Evolutionary conservation across 2,888 invertebrate genomes (phyloP), one percentile per base, ranked within the genome.

Genomic region (Oxycera nigricornis): DNA sequence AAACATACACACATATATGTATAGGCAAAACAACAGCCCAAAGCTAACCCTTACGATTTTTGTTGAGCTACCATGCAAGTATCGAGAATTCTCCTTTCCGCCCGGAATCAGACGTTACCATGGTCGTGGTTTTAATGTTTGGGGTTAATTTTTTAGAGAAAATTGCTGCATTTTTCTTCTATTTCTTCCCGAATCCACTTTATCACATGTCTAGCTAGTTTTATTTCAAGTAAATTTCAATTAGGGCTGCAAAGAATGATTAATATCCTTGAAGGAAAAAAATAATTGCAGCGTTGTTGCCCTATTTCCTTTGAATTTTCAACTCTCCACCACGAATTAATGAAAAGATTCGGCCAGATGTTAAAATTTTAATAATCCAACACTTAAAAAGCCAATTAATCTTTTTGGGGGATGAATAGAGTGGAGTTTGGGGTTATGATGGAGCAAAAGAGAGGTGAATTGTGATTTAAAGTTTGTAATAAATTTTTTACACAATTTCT

Each of bases 281-380:
- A 6, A 24, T 55, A 24, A 11, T 24, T n/a, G 31, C 24, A n/a
- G 59, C 59, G 59, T n/a, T n/a, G 59, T 59, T 59, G 61, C 61
- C 61, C n/a, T 20, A 35, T 31, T 59, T 59, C 28, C 20, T 17
- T 46, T 7, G 14, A 7, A 17, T 46, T 17, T 17, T 46, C 17
- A 11, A 46, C 17, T 46, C 46, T 46, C 17, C 46, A 46, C 46
- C n/a, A n/a, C n/a, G 46, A 46, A 46, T 14, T 46, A n/a, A 14
- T 14, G 17, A 55, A 24, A 55, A n/a, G 20, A 55, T 55, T 46
- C 14, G 59, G 59, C 26, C n/a, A 65, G 65, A 24, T 22, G 39
- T 39, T 41, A n/a, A 65, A 65, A 30, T 65, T 65, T 65, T 65
- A 65, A 65, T 65, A 30, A 41, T 24, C 17, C 28, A 7, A 65